Percentiles rank a stretch among this genome's conserved stretches.
Evolutionary conservation across 2,113 vertebrate genomes (phyloP).

Genomic region (Oryctolagus cuniculus): DNA sequence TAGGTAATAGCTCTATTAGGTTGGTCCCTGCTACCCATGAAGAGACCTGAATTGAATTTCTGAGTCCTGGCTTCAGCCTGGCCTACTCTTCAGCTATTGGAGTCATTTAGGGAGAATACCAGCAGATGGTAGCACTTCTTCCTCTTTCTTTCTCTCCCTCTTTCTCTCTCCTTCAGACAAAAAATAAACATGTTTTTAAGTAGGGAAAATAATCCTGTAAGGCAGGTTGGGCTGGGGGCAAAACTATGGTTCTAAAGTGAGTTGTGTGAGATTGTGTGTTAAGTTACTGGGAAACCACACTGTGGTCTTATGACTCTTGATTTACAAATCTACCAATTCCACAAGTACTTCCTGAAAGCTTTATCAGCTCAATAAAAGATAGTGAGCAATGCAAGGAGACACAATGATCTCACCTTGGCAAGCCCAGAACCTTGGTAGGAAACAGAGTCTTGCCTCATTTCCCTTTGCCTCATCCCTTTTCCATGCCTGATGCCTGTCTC

Average conservation of each 20-base stretch:
- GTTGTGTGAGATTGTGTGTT: neutral
- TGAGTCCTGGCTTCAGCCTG: too few relatives aligned
- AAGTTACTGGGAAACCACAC: neutral
- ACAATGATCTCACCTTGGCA: neutral
- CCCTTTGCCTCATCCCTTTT: too few relatives aligned
- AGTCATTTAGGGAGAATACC: too few relatives aligned
- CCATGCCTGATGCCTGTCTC: neutral
- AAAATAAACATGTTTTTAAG: too few relatives aligned
- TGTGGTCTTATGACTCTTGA: neutral
- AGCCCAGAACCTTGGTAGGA: neutral
- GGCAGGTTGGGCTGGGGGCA: neutral
- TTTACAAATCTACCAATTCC: neutral
- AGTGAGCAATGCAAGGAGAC: neutral
- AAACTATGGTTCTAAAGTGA: neutral
- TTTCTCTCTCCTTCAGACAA: too few relatives aligned
- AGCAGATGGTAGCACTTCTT: too few relatives aligned
- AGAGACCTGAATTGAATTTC: too few relatives aligned
- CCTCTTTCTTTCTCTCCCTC: too few relatives aligned
- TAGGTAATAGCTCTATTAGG: too few relatives aligned
- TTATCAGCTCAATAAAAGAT: neutral
- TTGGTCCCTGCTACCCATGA: too few relatives aligned
- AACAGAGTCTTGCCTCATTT: neutral
- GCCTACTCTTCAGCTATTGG: too few relatives aligned
- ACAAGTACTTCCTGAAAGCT: neutral
- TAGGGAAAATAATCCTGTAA: neutral